These are phyloP conservation scores for Cataglyphis cursor DNA, from an alignment of 2,888 invertebrate genomes.

Conservation along the genomic window DNA sequence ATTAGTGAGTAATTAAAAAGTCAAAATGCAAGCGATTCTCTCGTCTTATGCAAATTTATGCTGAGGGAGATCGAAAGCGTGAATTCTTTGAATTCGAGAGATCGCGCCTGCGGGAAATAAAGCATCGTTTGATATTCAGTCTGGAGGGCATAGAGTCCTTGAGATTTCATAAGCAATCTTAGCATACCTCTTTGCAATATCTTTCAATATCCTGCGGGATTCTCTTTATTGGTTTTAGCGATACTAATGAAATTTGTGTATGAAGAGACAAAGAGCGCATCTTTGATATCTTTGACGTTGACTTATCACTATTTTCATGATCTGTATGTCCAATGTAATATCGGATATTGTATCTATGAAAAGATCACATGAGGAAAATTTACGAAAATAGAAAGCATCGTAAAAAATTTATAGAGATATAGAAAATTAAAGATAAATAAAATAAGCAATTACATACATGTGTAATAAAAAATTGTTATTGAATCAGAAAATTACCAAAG, in stretches of 20 bases:
- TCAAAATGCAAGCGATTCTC: constrained; percentile 31
- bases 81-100: constrained; percentile 44
- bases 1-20: constrained; percentile 50
- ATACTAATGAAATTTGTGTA: constrained; percentile 61
- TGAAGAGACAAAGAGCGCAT: constrained; percentile 36
- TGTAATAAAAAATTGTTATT: background rate
- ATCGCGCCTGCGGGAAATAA: constrained; percentile 45
- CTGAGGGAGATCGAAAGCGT: constrained; percentile 37
- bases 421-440: background rate
- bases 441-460: background rate
- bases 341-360: background rate
- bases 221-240: constrained; percentile 60
- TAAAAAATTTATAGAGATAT: background rate
- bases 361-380: constrained; percentile 6
- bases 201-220: constrained; percentile 47
- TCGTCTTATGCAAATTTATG: constrained; percentile 45
- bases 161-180: constrained; percentile 65
- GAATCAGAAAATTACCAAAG: background rate
- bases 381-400: background rate
- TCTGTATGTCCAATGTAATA: background rate
- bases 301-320: background rate
- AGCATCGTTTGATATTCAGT: constrained; percentile 56
- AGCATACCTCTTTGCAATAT: constrained; percentile 60
- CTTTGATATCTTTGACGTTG: constrained; percentile 28
- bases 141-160: constrained; percentile 52